Base-by-base conservation (phyloP, 2,797 vertebrate species). In the Melanotaenia maccullochi region DNA sequence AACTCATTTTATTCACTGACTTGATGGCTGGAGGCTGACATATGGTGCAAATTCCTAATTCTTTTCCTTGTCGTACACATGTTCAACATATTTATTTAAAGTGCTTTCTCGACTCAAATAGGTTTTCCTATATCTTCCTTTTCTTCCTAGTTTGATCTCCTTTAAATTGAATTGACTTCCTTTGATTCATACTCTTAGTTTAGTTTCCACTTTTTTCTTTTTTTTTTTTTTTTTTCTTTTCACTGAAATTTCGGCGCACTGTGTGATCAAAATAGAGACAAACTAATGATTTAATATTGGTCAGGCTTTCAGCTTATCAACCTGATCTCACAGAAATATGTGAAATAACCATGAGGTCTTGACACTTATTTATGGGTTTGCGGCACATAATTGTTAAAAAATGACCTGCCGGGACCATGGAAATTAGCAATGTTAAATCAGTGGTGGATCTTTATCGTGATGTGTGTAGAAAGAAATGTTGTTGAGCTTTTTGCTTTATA, bases 91-190 rank as follows among this genome's bases (percentile, higher is more conserved):
- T 74, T 59, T 73, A 59, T 60, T 70, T 32, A 60, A 11, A 64
- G 5, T 12, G 38, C 42, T 63, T 0, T 0, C 47, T 35, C 9
- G 57, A 25, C 59, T 42, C 42, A 2, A 73, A 73, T 58, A 42
- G 59, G 38, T 49, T 68, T 30, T 22, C 40, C 33, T 61, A 44
- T 6, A 13, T 65, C 49, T 33, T 68, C 47, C 25, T 63, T 35
- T 12, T 65, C 13, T 18, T 2, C n/a, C 28, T 62, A 14, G n/a
- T 47, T 33, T 54, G 38, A 65, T 47, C n/a, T 59, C 25, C 22
- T 30, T 9, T 4, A 57, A n/a, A 18, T 65, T 67, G 30, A 69
- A 84, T 73, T 75, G 0, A 62, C 40, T 67, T 73, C 35, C 36
- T n/a, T 0, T 18, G 2, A 32, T 49, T 36, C 32, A 25, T 44